A percentile compares a stretch with the other conserved stretches of the same genome.
Conservation (phyloP, 2,888 invertebrate species). For the Pinctada fucata region DNA sequence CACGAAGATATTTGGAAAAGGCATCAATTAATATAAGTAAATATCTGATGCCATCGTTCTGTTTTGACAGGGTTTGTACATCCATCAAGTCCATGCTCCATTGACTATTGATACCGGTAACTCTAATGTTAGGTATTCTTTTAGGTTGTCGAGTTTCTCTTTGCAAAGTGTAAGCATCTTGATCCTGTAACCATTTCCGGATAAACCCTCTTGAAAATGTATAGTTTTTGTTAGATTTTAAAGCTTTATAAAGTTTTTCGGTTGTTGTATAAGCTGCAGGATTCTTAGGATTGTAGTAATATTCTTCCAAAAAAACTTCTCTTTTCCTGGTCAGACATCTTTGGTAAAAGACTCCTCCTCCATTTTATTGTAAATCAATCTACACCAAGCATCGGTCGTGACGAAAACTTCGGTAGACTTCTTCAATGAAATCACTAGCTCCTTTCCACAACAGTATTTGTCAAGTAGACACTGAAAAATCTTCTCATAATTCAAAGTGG, state of each 20-base stretch:
- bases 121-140: conserved; percentile 12
- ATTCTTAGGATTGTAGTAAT: conserved; percentile 30
- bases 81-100: conserved; percentile 42
- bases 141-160: conserved; percentile 21
- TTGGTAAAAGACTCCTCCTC: neutral
- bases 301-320: conserved; percentile 26
- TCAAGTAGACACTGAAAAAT: neutral
- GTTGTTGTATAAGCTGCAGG: conserved; percentile 34
- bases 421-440: neutral
- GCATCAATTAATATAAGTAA: conserved; percentile 41
- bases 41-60: conserved; percentile 35
- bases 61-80: conserved; percentile 37
- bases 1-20: conserved; percentile 36
- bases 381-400: neutral
- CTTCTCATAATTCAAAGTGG: neutral
- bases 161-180: conserved; percentile 39
- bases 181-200: conserved; percentile 34
- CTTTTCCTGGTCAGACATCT: neutral
- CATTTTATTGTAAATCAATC: neutral
- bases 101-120: conserved; percentile 31
- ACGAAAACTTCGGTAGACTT: neutral
- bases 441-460: conserved; percentile 1
- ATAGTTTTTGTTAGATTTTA: conserved; percentile 27
- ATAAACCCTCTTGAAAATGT: conserved; percentile 28
- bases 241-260: conserved; percentile 32